Base-by-base conservation (phyloP, 1,140 invertebrate species). In the Leptopilina boulardi region DNA sequence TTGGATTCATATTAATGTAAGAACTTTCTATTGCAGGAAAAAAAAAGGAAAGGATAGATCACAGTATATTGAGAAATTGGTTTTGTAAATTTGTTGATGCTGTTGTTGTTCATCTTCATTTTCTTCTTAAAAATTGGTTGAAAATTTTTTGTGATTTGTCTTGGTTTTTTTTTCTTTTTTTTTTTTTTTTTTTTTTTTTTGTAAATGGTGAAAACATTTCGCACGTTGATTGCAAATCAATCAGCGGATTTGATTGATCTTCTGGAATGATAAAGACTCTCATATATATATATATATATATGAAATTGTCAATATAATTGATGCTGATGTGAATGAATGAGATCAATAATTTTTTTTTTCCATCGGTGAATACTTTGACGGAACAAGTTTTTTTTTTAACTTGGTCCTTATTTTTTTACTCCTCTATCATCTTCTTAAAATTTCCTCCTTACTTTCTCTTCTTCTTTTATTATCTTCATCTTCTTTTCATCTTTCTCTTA, bases 91-190 rank as follows among this genome's bases (percentile, higher is more conserved):
- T 73, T 73, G 38, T 42, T 44, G 41, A 42, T 41, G 70, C 54
- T 73, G 38, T 42, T 44, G 41, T 71, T 41, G 70, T 9, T 71
- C 3, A 9, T 38, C 34, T 6, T 38, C 34, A 8, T 38, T 34
- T 34, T 34, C 30, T 34, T 34, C 30, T 34, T 34, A 38, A 15
- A 70, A 38, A 18, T 23, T 44, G 18, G 6, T 73, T 21, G 42
- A 66, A 73, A 73, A 76, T 76, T 72, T 79, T 79, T 3, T 23
- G 42, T 23, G 21, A 66, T 30, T 66, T 66, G 11, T 34, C 23
- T n/a, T 34, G 2, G 34, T 6, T 34, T 3, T 34, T 34, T 3
- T 34, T 34, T 34, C 9, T 38, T 38, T 38, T 3, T 30, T 66
- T 15, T n/a, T n/a, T n/a, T n/a, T n/a, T n/a, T n/a, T 3, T 34